Evolutionary conservation across 2,113 vertebrate genomes (phyloP).

Genomic region (Trichechus manatus): DNA sequence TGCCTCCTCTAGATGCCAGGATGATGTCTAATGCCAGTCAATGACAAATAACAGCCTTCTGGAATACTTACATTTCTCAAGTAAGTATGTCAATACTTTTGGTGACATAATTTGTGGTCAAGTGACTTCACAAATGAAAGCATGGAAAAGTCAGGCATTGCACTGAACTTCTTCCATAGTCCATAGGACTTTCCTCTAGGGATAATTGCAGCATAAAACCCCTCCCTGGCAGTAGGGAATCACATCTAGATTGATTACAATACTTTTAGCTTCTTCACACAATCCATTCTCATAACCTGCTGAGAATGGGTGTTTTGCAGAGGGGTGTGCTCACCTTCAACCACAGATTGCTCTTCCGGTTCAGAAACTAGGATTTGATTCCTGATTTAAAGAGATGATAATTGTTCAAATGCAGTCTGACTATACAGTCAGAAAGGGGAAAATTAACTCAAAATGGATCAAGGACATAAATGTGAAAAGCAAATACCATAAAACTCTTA

Average conservation of each 20-base stretch:
- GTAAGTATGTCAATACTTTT: neutral
- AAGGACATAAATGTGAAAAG: too few species aligned
- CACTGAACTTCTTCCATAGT: neutral
- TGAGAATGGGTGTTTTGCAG: slow-evolving; percentile 1
- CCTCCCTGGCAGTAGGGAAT: neutral
- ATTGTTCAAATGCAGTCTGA: neutral
- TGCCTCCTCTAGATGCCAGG: neutral
- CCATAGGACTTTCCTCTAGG: neutral
- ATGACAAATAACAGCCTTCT: neutral
- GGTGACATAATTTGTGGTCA: neutral
- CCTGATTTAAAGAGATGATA: neutral
- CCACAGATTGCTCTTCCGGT: neutral
- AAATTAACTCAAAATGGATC: too few species aligned
- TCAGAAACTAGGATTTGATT: neutral
- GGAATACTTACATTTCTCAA: neutral
- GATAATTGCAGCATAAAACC: neutral
- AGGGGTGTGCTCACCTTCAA: neutral
- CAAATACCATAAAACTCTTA: too few species aligned
- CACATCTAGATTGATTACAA: neutral
- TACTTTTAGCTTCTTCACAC: neutral
- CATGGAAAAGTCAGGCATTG: neutral
- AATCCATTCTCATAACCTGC: neutral
- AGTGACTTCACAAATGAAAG: neutral
- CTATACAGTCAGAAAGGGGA: too few species aligned
- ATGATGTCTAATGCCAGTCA: neutral